phyloP scores from a whole-genome alignment of 2,113 vertebrate genomes.

The Actinemys pallida region DNA sequence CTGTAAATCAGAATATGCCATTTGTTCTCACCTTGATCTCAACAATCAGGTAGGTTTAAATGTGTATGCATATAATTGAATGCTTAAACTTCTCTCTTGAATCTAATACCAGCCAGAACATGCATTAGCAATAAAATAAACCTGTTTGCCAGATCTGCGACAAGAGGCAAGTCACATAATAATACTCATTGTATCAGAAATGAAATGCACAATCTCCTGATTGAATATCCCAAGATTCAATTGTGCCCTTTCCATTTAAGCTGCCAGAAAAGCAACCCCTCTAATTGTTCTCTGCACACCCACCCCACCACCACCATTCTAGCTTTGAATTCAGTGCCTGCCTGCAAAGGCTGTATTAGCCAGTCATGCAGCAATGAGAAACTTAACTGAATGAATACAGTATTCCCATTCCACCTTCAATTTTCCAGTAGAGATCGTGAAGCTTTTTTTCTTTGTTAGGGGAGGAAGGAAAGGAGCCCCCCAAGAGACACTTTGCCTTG shows the following conservation, averaged over 20 bases:
- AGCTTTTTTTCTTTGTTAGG: not conserved
- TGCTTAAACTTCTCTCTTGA: not conserved
- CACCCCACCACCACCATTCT: not conserved
- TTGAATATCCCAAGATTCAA: not conserved
- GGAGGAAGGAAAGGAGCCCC: not conserved
- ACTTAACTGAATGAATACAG: not conserved
- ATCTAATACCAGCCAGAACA: not conserved
- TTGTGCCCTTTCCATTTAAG: not conserved
- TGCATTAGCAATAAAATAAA: not conserved
- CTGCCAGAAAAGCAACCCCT: not conserved
- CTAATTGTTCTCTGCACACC: not conserved
- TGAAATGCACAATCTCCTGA: not conserved
- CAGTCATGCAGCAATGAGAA: not conserved
- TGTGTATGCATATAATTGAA: not conserved
- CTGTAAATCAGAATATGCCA: not conserved
- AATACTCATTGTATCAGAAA: not conserved
- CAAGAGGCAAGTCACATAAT: not conserved
- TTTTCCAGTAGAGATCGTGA: not conserved
- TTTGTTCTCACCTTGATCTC: not conserved
- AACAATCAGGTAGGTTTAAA: not conserved
- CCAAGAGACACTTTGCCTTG: not conserved
- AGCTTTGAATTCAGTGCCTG: not conserved
- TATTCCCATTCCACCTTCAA: not conserved
- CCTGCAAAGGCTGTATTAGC: not conserved
- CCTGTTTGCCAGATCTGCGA: not conserved